Evolutionary conservation across 2,797 vertebrate genomes (phyloP), one percentile per base, ranked within the genome.

Genomic region (Percopsis omiscomaycus): DNA sequence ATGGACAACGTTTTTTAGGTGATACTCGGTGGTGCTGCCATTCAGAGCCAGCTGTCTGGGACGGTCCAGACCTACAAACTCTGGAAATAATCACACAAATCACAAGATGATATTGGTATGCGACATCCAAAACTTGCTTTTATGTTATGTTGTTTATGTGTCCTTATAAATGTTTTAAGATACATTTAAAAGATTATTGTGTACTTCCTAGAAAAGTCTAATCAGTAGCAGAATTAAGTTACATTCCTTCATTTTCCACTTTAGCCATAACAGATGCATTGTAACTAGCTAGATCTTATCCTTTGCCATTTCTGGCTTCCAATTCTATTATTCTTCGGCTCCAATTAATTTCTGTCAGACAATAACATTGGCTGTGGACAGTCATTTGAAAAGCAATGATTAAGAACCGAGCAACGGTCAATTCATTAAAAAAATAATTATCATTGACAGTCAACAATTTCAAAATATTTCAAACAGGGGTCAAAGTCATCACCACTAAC

Each of bases 1-100:
- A 2, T 93, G 89, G 64, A 87, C 91, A 73, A 95, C 89, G 16
- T 92, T 89, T 66, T 81, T 92, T 66, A 96, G 84, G 1, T 81
- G 86, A 68, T 93, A 89, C 55, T 91, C 81, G 0, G 91, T 94
- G 70, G 84, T 85, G 10, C 89, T 94, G 75, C 78, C 82, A 49
- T 94, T 93, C 66, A 96, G 84, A 56, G 93, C 90, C 83, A 95
- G 52, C 78, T 97, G 95, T 11, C 84, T 89, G 42, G 93, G 93
- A 15, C 93, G 93, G 74, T 95, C 94, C 61, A 88, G 91, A 22
- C 91, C 93, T 2, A 78, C 51, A 79, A 94, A 97, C 69, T 95
- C 95, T 96, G 78, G 22, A 68, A 71, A 71, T 2, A 46, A 56
- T 0, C 47, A 5, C 2, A 48, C 47, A 30, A 14, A 15, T 30